These are phyloP conservation scores for Oophaga pumilio DNA, from an alignment of 2,113 vertebrate species.

Conservation along the genomic window DNA sequence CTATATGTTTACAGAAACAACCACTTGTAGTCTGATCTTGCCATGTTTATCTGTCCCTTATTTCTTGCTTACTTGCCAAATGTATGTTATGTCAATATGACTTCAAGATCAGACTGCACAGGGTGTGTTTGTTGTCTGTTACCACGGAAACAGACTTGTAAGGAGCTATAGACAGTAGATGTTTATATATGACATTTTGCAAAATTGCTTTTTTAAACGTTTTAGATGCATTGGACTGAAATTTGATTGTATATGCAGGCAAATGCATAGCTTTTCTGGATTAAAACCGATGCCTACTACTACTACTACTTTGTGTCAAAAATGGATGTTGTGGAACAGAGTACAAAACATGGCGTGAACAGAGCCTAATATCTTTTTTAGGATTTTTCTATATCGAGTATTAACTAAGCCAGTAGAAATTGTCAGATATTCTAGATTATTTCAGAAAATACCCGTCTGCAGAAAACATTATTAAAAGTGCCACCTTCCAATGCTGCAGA, in stretches of 20 bases:
- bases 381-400: no score
- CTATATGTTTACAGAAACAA: neutral
- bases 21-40: neutral
- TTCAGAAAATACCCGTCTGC: no score
- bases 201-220: neutral
- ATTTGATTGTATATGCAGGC: neutral
- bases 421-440: no score
- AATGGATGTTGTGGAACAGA: no score
- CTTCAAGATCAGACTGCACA: neutral
- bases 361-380: no score
- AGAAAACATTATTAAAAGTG: no score
- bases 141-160: neutral
- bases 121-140: neutral
- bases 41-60: neutral
- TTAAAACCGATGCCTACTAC: neutral
- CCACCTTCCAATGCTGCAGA: no score
- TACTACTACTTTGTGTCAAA: neutral
- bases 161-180: neutral
- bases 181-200: neutral
- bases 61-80: neutral
- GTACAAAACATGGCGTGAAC: no score
- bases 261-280: neutral
- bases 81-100: neutral
- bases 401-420: no score
- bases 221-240: neutral